These are phyloP conservation scores for Mythimna loreyi DNA, from an alignment of 2,888 invertebrate species.

Conservation along the genomic window DNA sequence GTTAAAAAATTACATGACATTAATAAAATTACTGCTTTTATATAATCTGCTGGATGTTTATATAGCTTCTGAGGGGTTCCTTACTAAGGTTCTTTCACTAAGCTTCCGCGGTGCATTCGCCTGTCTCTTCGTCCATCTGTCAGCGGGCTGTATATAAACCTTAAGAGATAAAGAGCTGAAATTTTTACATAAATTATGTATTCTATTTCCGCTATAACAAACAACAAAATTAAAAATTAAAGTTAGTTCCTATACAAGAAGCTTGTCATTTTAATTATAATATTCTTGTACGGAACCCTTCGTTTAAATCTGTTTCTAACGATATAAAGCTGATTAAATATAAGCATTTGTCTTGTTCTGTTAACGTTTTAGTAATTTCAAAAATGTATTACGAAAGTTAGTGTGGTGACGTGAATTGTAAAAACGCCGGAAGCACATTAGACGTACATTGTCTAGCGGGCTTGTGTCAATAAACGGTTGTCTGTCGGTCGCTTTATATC, in stretches of 20 bases:
- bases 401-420: constrained; percentile 50
- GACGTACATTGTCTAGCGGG: constrained; percentile 58
- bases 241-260: no score
- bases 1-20: no score
- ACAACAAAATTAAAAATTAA: no score
- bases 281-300: no score
- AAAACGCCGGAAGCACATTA: constrained; percentile 55
- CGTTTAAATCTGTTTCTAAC: constrained; percentile 5
- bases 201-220: no score
- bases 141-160: no score
- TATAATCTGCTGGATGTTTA: constrained; percentile 20
- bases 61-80: constrained; percentile 1
- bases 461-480: constrained; percentile 56
- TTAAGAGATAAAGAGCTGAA: no score
- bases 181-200: no score
- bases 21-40: constrained; percentile 42
- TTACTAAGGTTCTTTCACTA: no score
- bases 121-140: no score
- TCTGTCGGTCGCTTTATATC: constrained; percentile 49
- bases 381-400: constrained; percentile 42
- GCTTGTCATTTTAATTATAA: no score
- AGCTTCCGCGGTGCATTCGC: no score
- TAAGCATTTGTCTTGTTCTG: constrained; percentile 21
- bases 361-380: constrained; percentile 10
- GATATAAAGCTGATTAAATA: constrained; percentile 32